Evolutionary conservation across 2,797 vertebrate genomes (phyloP), one percentile per base, ranked within the genome.

Genomic region (Centropyge bicolor): DNA sequence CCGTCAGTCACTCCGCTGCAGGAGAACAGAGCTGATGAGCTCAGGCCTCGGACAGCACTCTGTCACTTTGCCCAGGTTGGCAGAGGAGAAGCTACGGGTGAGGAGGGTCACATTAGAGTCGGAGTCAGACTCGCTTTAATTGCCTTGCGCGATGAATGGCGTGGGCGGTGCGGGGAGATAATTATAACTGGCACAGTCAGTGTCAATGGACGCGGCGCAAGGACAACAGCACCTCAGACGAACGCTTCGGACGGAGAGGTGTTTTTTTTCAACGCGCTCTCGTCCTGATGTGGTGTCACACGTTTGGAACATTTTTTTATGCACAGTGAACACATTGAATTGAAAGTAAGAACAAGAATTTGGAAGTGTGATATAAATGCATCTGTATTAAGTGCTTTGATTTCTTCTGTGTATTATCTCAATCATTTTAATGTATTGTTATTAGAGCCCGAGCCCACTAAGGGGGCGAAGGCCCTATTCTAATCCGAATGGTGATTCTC

Each of bases 71-170:
- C 68, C 74, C 27, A 14, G 49, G 54, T 52, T 73, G 67, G 65
- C 82, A 74, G 70, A 65, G 70, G 70, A 76, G 77, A 76, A 51
- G 74, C 81, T 49, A 19, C 38, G 55, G 45, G 67, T 63, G 64
- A 65, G 57, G 64, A 74, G 81, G 76, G 84, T 83, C 82, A 84
- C 70, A 84, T 86, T 71, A 66, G 60, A 85, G 65, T 77, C 76
- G 49, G 59, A 87, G 76, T 61, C 62, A 66, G 61, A 57, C 59
- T 89, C 40, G 11, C 71, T 88, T 88, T 81, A 85, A 86, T 88
- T 86, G 61, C 75, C 59, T 79, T 19, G 24, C 51, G 76, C 63
- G 60, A 68, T 82, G 87, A 89, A 87, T 69, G 61, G 70, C 17
- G 62, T 61, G 64, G 76, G 71, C 54, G 69, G 64, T 4, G 6